phyloP scores from a whole-genome alignment of 2,113 vertebrate genomes.

The Stomatorhinus ivindoensis region DNA sequence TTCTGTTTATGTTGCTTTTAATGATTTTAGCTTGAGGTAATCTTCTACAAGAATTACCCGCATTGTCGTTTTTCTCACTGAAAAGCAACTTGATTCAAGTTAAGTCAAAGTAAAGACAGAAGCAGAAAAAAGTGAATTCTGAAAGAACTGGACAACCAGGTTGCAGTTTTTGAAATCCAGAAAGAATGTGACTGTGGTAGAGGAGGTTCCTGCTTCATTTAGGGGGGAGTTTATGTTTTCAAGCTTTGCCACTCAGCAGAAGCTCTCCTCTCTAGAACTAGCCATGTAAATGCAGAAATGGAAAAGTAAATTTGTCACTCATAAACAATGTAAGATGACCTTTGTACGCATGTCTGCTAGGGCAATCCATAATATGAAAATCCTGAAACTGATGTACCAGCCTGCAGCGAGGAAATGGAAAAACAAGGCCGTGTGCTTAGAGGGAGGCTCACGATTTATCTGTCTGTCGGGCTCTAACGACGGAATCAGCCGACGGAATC shows the following conservation, averaged over 20 bases:
- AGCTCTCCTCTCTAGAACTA: background rate
- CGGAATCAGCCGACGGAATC: background rate
- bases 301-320: background rate
- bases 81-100: background rate
- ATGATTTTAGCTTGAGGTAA: background rate
- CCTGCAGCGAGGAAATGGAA: slow-evolving; percentile 1
- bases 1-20: background rate
- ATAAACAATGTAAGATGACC: background rate
- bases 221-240: background rate
- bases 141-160: background rate
- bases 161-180: background rate
- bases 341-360: background rate
- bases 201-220: background rate
- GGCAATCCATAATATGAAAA: background rate
- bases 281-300: background rate
- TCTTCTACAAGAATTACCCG: background rate
- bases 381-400: background rate
- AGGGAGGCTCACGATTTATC: background rate
- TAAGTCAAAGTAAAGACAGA: background rate
- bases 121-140: background rate
- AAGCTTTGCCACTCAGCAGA: background rate
- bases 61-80: background rate
- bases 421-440: background rate
- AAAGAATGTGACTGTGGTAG: background rate
- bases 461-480: background rate